phyloP scores from a whole-genome alignment of 2,888 invertebrate species.

The Eristalis pertinax region DNA sequence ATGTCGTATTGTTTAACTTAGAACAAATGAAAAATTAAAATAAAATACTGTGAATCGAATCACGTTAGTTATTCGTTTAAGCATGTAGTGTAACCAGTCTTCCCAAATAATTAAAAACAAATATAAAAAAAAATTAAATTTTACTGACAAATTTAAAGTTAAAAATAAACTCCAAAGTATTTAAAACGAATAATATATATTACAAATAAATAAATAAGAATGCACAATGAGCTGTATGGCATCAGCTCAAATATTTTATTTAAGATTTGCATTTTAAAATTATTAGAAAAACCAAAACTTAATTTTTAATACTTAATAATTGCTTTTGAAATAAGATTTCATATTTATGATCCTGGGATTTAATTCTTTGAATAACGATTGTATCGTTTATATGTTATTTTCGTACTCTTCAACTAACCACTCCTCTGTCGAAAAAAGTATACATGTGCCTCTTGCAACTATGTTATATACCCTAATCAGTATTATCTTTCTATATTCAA shows the following conservation, averaged over 20 bases:
- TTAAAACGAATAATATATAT: background rate
- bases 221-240: conserved; percentile 13
- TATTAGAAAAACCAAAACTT: background rate
- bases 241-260: background rate
- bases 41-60: conserved; percentile 12
- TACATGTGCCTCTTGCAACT: too few species aligned
- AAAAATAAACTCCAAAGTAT: background rate
- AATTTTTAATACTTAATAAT: background rate
- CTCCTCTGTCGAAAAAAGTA: background rate
- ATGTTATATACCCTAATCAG: too few species aligned
- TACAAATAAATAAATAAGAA: background rate
- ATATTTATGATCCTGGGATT: background rate
- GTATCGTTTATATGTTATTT: background rate
- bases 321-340: background rate
- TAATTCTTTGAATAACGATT: background rate
- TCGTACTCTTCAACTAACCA: background rate
- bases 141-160: conserved; percentile 26
- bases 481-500: too few species aligned
- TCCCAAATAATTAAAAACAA: conserved; percentile 43
- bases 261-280: background rate
- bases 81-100: conserved; percentile 59
- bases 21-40: background rate
- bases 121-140: conserved; percentile 16
- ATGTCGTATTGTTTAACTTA: conserved; percentile 41
- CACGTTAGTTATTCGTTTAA: conserved; percentile 48